A percentile compares a stretch with the other conserved stretches of the same genome.
Evolutionary conservation across 2,113 vertebrate species (phyloP).

Genomic region (Alexandromys fortis): DNA sequence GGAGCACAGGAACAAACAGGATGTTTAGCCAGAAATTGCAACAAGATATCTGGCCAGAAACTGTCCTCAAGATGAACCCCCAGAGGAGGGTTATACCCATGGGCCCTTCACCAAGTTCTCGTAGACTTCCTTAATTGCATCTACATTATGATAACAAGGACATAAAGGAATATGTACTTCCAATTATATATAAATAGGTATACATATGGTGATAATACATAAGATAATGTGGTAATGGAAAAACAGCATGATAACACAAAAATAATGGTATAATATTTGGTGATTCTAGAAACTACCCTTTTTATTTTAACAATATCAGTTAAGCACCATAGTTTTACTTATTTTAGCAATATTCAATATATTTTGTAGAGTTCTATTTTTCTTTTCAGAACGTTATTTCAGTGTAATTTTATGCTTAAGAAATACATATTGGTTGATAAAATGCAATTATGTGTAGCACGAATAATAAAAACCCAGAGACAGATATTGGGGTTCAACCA

Average conservation of each 20-base stretch:
- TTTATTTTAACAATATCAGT: not conserved
- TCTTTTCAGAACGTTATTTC: constrained; percentile 89
- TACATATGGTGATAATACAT: constrained; percentile 12
- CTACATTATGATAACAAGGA: constrained; percentile 3
- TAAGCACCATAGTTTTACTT: constrained; percentile 7
- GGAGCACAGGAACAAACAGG: too few species aligned
- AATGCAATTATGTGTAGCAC: constrained; percentile 79
- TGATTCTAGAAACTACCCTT: constrained; percentile 34
- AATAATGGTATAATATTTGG: constrained; percentile 20
- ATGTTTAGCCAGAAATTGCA: too few species aligned
- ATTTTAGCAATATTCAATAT: not conserved
- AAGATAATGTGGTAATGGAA: not conserved
- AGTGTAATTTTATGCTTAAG: constrained; percentile 89
- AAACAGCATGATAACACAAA: not conserved
- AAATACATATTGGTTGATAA: constrained; percentile 89
- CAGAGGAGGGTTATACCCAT: too few species aligned
- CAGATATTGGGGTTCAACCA: too few species aligned
- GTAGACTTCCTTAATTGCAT: too few species aligned
- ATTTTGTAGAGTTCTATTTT: constrained; percentile 22
- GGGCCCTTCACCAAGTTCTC: too few species aligned
- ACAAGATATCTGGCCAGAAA: too few species aligned
- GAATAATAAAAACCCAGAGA: too few species aligned
- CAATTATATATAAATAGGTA: constrained; percentile 63
- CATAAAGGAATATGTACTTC: not conserved
- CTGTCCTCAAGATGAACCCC: too few species aligned